Conservation (phyloP, 2,113 vertebrate genomes). For the Hemiprocne comata region DNA sequence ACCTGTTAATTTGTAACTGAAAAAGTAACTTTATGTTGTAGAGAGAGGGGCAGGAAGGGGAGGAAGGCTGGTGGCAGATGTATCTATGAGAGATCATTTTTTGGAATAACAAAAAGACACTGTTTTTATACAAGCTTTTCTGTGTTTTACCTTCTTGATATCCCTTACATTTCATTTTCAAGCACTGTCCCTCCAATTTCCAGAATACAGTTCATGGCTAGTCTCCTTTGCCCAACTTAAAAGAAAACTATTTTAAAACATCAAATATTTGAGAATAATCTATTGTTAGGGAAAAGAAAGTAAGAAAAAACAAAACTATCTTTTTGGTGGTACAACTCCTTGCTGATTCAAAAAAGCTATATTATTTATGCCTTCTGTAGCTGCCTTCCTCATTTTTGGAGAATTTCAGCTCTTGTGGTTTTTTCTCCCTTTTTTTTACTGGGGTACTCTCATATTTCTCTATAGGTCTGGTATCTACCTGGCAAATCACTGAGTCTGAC, state of each 20-base stretch:
- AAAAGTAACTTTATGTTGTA: neutral
- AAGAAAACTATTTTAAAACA: neutral
- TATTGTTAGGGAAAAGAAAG: neutral
- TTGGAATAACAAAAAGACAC: neutral
- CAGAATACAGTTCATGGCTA: neutral
- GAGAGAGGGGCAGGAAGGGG: neutral
- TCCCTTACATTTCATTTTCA: neutral
- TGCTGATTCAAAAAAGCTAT: neutral
- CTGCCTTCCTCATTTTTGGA: neutral
- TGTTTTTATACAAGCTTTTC: neutral
- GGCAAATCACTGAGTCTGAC: neutral
- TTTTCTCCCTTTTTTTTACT: neutral
- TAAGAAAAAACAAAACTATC: neutral
- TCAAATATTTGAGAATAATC: neutral
- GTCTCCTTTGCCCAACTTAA: neutral
- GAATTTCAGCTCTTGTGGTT: neutral
- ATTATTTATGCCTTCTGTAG: neutral
- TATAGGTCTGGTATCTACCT: neutral
- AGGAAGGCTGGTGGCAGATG: neutral
- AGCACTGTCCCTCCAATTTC: neutral
- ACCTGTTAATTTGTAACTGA: neutral
- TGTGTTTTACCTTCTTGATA: neutral
- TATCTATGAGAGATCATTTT: neutral
- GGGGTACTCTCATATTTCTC: neutral
- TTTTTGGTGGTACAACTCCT: neutral